phyloP scores from a whole-genome alignment of 2,888 invertebrate species.

The Conomelus anceps region DNA sequence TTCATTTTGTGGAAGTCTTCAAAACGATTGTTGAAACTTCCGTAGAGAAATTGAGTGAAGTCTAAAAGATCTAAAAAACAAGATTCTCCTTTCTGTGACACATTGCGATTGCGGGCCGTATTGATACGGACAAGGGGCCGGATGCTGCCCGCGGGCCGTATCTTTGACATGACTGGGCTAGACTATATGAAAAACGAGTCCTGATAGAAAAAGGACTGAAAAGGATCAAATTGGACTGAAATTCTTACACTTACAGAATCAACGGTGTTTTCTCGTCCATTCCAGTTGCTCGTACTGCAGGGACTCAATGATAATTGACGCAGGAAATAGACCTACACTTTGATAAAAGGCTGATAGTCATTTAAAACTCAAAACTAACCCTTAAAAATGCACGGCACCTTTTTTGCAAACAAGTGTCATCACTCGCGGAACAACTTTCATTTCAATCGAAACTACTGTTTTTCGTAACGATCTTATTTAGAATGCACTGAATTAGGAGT shows the following conservation, averaged over 20 bases:
- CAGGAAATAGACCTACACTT: neutral
- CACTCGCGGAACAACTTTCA: neutral
- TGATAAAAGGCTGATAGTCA: neutral
- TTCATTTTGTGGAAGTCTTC: too few species aligned
- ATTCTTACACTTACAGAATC: neutral
- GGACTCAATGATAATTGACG: neutral
- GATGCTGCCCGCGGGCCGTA: too few species aligned
- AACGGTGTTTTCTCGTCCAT: neutral
- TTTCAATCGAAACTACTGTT: neutral
- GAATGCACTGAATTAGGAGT: neutral
- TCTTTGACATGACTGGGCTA: too few species aligned
- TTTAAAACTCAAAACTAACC: neutral
- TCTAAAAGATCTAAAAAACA: too few species aligned
- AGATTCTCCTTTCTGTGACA: too few species aligned
- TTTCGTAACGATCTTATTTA: neutral
- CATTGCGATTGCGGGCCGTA: too few species aligned
- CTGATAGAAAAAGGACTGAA: too few species aligned
- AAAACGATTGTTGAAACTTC: too few species aligned
- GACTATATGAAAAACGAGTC: too few species aligned
- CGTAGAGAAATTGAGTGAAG: too few species aligned
- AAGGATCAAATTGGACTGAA: too few species aligned
- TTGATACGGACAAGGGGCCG: too few species aligned
- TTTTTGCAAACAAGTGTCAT: neutral
- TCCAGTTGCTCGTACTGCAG: neutral
- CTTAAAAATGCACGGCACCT: neutral